Percentiles rank a stretch among this genome's conserved stretches.
Conservation (phyloP, 2,888 invertebrate genomes). For the Microchrysa polita region DNA sequence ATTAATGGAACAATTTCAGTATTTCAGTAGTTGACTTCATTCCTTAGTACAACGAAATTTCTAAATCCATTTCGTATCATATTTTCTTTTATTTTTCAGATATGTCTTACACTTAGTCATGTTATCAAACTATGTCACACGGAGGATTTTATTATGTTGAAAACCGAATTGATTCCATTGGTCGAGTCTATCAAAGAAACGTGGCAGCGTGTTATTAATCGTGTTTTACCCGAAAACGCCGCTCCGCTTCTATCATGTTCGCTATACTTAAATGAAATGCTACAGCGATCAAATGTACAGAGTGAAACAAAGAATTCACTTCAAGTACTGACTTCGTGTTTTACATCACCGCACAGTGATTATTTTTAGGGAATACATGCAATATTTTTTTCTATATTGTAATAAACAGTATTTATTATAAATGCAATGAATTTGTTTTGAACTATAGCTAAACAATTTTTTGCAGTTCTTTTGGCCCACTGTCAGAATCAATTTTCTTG, state of each 20-base stretch:
- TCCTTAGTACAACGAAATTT: too few relatives aligned
- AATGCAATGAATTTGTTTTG: too few relatives aligned
- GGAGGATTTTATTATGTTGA: slow-evolving; percentile 69
- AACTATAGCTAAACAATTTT: too few relatives aligned
- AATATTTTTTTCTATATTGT: not conserved
- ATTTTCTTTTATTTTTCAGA: slow-evolving; percentile 61
- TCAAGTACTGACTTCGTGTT: slow-evolving; percentile 53
- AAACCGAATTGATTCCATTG: slow-evolving; percentile 56
- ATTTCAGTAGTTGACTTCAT: too few relatives aligned
- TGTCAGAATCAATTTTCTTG: too few relatives aligned
- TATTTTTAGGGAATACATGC: slow-evolving; percentile 44
- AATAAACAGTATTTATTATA: too few relatives aligned
- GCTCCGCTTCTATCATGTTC: slow-evolving; percentile 57
- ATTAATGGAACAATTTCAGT: too few relatives aligned
- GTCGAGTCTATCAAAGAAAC: slow-evolving; percentile 57
- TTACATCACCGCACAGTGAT: slow-evolving; percentile 50
- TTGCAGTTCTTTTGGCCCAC: too few relatives aligned
- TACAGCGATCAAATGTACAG: slow-evolving; percentile 38
- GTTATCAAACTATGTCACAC: slow-evolving; percentile 69
- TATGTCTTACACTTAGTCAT: slow-evolving; percentile 80
- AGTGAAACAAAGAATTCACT: slow-evolving; percentile 53
- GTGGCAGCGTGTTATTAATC: slow-evolving; percentile 61
- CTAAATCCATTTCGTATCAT: too few relatives aligned
- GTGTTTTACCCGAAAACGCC: slow-evolving; percentile 61
- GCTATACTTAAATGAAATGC: slow-evolving; percentile 47